Percentiles rank a stretch among this genome's conserved stretches.
These are phyloP conservation scores for Astyanax mexicanus DNA, from an alignment of 2,797 vertebrate genomes.

Conservation along the genomic window DNA sequence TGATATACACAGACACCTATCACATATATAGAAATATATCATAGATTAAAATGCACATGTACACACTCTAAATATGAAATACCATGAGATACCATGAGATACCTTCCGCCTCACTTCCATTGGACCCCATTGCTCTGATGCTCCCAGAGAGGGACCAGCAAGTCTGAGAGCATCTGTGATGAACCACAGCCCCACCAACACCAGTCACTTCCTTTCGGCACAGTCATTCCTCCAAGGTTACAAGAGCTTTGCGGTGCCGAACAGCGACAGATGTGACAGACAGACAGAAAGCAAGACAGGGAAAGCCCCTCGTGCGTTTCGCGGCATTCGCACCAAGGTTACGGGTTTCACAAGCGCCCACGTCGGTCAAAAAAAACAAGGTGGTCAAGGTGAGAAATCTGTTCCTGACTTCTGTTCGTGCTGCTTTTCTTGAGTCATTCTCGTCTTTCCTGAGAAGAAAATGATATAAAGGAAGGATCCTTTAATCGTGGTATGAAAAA, in stretches of 20 bases:
- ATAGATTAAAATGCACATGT: neutral
- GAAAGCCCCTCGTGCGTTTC: neutral
- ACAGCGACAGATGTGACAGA: neutral
- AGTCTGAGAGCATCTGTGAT: neutral
- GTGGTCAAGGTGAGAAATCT: neutral
- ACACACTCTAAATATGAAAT: too few relatives aligned
- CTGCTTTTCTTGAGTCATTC: neutral
- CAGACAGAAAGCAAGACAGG: neutral
- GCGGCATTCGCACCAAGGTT: neutral
- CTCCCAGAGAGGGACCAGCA: neutral
- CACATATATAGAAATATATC: too few relatives aligned
- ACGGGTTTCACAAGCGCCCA: neutral
- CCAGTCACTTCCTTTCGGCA: neutral
- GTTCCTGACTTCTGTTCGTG: neutral
- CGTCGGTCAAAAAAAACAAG: constrained; percentile 5
- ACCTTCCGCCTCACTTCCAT: constrained; percentile 16
- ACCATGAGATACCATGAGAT: neutral
- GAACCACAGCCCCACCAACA: neutral
- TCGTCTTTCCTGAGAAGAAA: neutral
- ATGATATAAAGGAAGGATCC: too few relatives aligned
- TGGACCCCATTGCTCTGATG: neutral
- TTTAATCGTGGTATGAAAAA: neutral
- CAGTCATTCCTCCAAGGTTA: neutral
- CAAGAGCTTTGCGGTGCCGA: neutral
- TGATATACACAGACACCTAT: too few relatives aligned